Evolutionary conservation across 2,113 vertebrate genomes (phyloP), one percentile per base, ranked within the genome.

Genomic region (Prunella himalayana): DNA sequence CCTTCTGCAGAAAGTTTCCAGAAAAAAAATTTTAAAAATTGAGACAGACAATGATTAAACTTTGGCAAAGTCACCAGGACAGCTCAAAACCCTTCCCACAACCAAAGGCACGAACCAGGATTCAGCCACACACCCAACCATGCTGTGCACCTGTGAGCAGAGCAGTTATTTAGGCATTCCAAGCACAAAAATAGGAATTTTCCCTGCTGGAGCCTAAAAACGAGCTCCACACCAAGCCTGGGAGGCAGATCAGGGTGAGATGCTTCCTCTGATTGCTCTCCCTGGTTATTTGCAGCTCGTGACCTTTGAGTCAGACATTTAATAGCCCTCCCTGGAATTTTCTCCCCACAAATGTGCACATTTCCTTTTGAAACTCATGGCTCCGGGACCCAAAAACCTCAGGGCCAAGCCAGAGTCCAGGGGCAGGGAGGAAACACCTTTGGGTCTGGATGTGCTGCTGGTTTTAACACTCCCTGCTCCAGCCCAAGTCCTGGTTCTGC

Each of bases 241-340:
- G 18, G 82, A 77, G 22, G 76, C 10, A 5, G 66, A 41, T 27
- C 39, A 37, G 71, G 82, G 54, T 0, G 11, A 93, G 88, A 78
- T 51, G 17, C 66, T 66, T 87, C 79, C 94, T 53, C 70, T 7
- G 60, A 20, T 76, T 27, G 12, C 75, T 76, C 90, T 72, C 18
- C 4, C 66, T 45, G 82, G 7, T 66, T 92, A 45, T 82, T 88
- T 64, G 83, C 2, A 35, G 66, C 94, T 94, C 11, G 5, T 88
- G 94, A 92, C 89, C 92, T 92, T 94, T 79, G 86, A 94, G 86
- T 94, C 94, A 91, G 82, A 75, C 65, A 3, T 49, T 95, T 92
- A 22, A 79, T 2, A 27, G 89, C 82, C 66, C 79, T 90, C 86
- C 82, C 61, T 79, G 89, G 89, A 66, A 85, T 90, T 33, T 79